Percentiles rank a stretch among this genome's conserved stretches.
Conservation (phyloP, 2,888 invertebrate genomes). For the Cheilosia grossa region DNA sequence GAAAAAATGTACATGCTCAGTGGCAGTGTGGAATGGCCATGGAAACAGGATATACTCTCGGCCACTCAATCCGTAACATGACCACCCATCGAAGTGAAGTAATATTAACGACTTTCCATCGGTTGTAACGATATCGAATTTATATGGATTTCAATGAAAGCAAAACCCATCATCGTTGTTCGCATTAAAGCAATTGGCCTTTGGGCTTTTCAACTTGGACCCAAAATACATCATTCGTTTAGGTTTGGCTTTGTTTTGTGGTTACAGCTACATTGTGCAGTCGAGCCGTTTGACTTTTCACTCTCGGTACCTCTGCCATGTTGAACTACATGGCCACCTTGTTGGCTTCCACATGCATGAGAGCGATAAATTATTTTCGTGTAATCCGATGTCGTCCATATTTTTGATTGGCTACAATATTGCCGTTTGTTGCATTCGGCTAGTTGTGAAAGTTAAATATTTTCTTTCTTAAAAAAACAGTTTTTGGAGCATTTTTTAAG, state of each 20-base stretch:
- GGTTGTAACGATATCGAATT: slow-evolving; percentile 54
- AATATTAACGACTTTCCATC: slow-evolving; percentile 60
- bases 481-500: too few species aligned
- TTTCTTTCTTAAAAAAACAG: too few species aligned
- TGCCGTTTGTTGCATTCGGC: too few species aligned
- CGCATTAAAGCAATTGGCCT: slow-evolving; percentile 24
- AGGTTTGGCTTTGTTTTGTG: slow-evolving; percentile 10
- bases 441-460: too few species aligned
- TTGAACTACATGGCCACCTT: too few species aligned
- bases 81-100: slow-evolving; percentile 16
- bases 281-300: neutral
- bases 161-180: slow-evolving; percentile 50
- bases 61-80: slow-evolving; percentile 5
- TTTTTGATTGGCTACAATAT: too few species aligned
- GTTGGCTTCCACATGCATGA: too few species aligned
- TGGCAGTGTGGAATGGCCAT: slow-evolving; percentile 1
- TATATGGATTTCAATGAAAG: slow-evolving; percentile 61
- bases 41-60: neutral
- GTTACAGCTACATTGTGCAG: neutral
- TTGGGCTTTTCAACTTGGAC: slow-evolving; percentile 41
- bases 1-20: slow-evolving; percentile 44
- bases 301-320: too few species aligned
- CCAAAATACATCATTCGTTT: slow-evolving; percentile 44
- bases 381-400: too few species aligned
- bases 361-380: too few species aligned